These are phyloP conservation scores for Coranthus polyacanthus DNA, from an alignment of 2,797 vertebrate species.

Conservation along the genomic window DNA sequence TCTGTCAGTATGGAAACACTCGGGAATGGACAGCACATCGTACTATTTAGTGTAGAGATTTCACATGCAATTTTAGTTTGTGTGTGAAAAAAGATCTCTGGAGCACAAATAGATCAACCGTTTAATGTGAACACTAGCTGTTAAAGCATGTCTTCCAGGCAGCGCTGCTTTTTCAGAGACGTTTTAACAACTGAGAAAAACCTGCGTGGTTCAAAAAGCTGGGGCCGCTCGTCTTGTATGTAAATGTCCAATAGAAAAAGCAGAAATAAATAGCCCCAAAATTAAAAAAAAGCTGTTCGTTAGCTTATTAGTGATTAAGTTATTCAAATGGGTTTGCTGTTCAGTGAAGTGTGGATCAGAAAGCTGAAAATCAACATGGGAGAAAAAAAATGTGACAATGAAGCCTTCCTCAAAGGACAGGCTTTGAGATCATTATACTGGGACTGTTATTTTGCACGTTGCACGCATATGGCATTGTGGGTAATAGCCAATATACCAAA, in stretches of 20 bases:
- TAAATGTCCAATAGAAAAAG: slow-evolving; percentile 7
- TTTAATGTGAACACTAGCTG: not conserved
- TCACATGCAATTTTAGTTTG: not conserved
- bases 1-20: no score
- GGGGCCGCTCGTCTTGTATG: not conserved
- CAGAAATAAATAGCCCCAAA: not conserved
- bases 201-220: slow-evolving; percentile 2
- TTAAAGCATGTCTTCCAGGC: no score
- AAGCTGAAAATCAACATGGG: slow-evolving; percentile 18
- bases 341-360: slow-evolving; percentile 13
- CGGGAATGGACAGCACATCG: no score
- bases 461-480: slow-evolving; percentile 16
- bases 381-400: slow-evolving; percentile 15
- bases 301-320: not conserved
- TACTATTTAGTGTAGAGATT: not conserved
- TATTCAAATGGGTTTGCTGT: slow-evolving; percentile 11
- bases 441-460: no score
- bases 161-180: not conserved
- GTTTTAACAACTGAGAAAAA: not conserved
- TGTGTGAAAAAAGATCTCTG: no score
- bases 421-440: not conserved
- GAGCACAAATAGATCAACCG: not conserved
- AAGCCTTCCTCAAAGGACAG: slow-evolving; percentile 10
- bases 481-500: not conserved
- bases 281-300: not conserved